These are phyloP conservation scores for Drosophila dives DNA, from an alignment of 2,888 invertebrate genomes.

Conservation along the genomic window DNA sequence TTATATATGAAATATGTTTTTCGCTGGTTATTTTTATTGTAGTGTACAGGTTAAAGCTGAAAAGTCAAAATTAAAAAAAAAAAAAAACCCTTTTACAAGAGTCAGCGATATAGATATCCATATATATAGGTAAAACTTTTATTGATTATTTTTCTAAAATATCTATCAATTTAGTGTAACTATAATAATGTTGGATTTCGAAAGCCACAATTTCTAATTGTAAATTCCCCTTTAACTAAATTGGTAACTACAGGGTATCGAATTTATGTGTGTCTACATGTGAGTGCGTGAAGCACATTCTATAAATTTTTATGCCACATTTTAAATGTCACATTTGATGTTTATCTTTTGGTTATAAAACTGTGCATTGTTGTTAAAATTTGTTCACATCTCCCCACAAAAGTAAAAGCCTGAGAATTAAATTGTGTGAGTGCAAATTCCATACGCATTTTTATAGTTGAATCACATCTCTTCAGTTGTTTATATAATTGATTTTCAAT, in stretches of 20 bases:
- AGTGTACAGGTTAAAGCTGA: background rate
- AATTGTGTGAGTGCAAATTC: conserved; percentile 39
- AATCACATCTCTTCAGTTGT: background rate
- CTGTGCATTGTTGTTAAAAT: conserved; percentile 55
- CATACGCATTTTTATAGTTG: background rate
- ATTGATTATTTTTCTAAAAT: background rate
- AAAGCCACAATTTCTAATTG: background rate
- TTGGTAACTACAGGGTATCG: conserved; percentile 34
- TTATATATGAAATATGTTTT: background rate
- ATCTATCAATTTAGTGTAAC: background rate
- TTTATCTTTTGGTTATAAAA: conserved; percentile 68
- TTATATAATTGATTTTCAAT: background rate
- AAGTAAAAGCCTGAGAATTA: conserved; percentile 29
- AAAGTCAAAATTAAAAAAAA: background rate
- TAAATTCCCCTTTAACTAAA: background rate
- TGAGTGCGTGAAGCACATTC: conserved; percentile 42
- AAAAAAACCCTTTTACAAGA: background rate
- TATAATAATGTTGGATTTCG: background rate
- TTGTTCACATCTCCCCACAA: conserved; percentile 25
- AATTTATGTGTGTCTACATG: conserved; percentile 34
- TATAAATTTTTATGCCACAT: conserved; percentile 71
- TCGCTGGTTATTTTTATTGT: background rate
- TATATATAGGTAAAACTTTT: too few relatives aligned
- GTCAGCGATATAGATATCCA: too few relatives aligned
- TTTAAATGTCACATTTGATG: conserved; percentile 71